Percentiles rank a stretch among this genome's conserved stretches.
phyloP scores from a whole-genome alignment of 2,113 vertebrate species.

The Xiphophorus hellerii region DNA sequence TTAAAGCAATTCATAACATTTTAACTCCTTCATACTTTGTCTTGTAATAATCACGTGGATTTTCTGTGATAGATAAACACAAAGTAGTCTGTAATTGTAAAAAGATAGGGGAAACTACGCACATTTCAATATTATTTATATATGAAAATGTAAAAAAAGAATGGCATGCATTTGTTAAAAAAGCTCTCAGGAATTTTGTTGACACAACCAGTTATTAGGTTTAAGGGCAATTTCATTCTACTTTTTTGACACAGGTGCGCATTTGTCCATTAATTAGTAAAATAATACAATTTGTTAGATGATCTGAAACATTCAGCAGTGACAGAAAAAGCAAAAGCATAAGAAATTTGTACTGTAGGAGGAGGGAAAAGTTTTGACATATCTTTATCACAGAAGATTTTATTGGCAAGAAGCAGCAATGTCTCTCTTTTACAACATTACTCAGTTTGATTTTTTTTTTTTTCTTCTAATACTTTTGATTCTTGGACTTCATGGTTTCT shows the following conservation, averaged over 20 bases:
- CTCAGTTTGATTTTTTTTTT: neutral
- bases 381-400: too few species aligned
- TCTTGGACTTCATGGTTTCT: neutral
- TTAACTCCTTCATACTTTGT: neutral
- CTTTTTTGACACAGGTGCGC: too few species aligned
- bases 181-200: too few species aligned
- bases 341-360: too few species aligned
- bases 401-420: neutral
- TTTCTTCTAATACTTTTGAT: neutral
- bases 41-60: neutral
- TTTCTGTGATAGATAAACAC: neutral
- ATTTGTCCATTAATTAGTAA: neutral
- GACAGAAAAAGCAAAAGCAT: neutral
- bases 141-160: too few species aligned
- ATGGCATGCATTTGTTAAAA: too few species aligned
- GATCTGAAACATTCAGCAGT: neutral
- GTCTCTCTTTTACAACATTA: neutral
- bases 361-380: too few species aligned
- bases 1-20: neutral
- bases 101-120: too few species aligned
- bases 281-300: neutral
- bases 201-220: too few species aligned
- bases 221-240: too few species aligned
- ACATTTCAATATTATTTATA: too few species aligned
- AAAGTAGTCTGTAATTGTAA: neutral